Percentiles rank a stretch among this genome's conserved stretches.
These are phyloP conservation scores for Mesorhabditis spiculigera DNA, from an alignment of 2,888 invertebrate species.

Conservation along the genomic window DNA sequence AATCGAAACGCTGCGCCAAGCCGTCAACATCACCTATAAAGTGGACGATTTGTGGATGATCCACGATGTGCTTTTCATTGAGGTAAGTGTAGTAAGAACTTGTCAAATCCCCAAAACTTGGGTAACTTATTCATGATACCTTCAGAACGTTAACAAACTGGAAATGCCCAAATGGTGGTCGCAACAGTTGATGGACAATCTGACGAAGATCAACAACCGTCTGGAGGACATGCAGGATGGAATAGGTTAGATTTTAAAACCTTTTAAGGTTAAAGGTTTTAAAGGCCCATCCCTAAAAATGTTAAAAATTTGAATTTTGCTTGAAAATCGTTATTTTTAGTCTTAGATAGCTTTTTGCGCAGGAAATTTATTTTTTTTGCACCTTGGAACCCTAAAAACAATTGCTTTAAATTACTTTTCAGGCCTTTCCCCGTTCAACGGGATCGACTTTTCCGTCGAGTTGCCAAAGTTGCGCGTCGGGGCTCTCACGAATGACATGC, in stretches of 20 bases:
- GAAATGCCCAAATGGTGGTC: not conserved
- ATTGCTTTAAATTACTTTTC: no score
- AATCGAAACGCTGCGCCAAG: conserved; percentile 16
- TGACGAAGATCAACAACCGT: not conserved
- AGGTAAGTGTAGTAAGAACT: conserved; percentile 13
- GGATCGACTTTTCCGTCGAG: conserved; percentile 18
- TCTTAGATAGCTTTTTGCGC: no score
- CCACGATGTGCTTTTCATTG: conserved; percentile 26
- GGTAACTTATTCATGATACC: no score
- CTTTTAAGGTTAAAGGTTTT: no score
- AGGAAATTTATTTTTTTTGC: not conserved
- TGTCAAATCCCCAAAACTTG: no score
- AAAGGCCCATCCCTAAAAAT: not conserved
- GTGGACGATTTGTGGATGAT: conserved; percentile 31
- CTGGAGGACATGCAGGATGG: not conserved
- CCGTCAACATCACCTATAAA: conserved; percentile 18
- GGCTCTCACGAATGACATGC: conserved; percentile 31
- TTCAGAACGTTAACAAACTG: not conserved
- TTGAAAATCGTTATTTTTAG: not conserved
- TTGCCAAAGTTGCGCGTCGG: conserved; percentile 19
- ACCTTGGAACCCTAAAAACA: not conserved
- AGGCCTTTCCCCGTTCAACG: conserved; percentile 4
- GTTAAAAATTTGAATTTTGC: not conserved
- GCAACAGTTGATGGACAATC: not conserved
- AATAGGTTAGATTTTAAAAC: not conserved